Evolutionary conservation across 2,113 vertebrate genomes (phyloP).

Genomic region (Arizona elegans): DNA sequence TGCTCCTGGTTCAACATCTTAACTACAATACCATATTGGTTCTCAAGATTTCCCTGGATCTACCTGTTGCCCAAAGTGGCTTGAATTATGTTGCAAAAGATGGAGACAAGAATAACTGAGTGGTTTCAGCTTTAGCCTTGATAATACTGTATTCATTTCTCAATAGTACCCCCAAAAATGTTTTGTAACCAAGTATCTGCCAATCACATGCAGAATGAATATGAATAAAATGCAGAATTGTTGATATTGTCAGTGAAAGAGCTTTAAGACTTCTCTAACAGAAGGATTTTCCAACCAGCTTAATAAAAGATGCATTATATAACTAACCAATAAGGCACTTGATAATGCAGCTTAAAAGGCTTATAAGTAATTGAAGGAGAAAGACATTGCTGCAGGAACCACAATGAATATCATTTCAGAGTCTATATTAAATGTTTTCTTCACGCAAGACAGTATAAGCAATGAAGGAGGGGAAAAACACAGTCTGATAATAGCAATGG

Average conservation of each 20-base stretch:
- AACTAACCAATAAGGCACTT: neutral
- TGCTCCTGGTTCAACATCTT: neutral
- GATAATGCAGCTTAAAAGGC: slow-evolving; percentile 7
- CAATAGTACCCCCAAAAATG: neutral
- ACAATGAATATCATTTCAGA: neutral
- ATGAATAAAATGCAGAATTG: neutral
- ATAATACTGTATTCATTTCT: neutral
- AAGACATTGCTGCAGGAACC: neutral
- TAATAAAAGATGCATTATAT: neutral
- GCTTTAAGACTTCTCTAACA: neutral
- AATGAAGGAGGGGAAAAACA: neutral
- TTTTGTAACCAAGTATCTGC: neutral
- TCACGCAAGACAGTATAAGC: neutral
- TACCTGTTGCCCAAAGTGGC: neutral
- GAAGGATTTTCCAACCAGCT: neutral
- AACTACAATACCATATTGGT: neutral
- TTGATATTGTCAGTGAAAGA: neutral
- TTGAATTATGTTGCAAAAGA: neutral
- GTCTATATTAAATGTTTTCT: slow-evolving; percentile 5
- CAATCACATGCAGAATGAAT: neutral
- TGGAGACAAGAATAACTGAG: neutral
- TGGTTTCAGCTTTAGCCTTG: neutral
- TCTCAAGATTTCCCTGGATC: neutral
- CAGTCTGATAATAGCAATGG: neutral
- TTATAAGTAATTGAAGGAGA: neutral